Evolutionary conservation across 2,797 vertebrate species (phyloP).

Genomic region (Esox masquinongy): DNA sequence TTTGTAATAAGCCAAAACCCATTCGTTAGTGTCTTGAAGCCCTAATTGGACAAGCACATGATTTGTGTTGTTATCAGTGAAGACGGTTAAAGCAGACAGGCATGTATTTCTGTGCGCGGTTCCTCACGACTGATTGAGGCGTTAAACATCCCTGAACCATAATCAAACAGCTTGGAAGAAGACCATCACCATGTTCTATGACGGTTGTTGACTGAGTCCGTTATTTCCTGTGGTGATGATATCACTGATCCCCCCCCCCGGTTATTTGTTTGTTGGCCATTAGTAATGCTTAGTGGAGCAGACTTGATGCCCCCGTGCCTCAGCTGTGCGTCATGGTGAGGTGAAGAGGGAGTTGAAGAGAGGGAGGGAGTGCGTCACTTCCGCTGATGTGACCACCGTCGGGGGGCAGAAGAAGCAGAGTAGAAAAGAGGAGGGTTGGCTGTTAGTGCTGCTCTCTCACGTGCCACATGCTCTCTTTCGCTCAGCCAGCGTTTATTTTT

Average conservation of each 20-base stretch:
- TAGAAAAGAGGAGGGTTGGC: slow-evolving; percentile 33
- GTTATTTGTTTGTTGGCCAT: slow-evolving; percentile 10
- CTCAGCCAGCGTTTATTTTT: slow-evolving; percentile 75
- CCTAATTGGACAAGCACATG: background rate
- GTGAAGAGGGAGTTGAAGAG: slow-evolving; percentile 10
- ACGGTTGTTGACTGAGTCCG: background rate
- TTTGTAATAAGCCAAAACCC: background rate
- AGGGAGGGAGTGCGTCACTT: slow-evolving; percentile 19
- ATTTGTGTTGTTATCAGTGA: slow-evolving; percentile 14
- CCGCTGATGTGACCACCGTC: background rate
- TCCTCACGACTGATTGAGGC: background rate
- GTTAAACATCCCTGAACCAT: background rate
- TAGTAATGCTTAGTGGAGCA: slow-evolving; percentile 19
- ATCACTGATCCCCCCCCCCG: background rate
- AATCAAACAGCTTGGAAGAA: background rate
- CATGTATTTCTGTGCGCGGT: background rate
- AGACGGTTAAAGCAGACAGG: slow-evolving; percentile 2
- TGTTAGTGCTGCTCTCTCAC: background rate
- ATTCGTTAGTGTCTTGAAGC: background rate
- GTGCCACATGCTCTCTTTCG: slow-evolving; percentile 12
- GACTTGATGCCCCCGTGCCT: slow-evolving; percentile 21
- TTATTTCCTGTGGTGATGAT: background rate
- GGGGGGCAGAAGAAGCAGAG: slow-evolving; percentile 34
- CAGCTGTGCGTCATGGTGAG: slow-evolving; percentile 33
- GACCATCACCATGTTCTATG: background rate